Percentiles rank a stretch among this genome's conserved stretches.
phyloP scores from a whole-genome alignment of 2,113 vertebrate species.

The Aphyosemion australe region DNA sequence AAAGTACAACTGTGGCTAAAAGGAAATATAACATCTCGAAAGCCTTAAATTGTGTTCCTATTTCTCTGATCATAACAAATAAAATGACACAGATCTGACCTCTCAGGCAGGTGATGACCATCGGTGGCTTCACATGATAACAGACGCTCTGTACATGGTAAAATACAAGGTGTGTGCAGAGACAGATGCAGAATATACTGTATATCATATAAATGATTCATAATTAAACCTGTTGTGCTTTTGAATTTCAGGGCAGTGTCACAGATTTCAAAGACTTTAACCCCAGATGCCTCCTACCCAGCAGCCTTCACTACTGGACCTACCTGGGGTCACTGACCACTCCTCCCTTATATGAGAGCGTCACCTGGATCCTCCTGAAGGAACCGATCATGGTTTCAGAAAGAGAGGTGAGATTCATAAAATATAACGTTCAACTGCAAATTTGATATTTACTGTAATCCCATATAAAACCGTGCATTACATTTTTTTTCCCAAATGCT shows the following conservation, averaged over 20 bases:
- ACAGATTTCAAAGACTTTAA: constrained; percentile 91
- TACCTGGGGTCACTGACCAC: constrained; percentile 95
- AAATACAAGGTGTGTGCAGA: constrained; percentile 94
- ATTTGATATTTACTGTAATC: no score
- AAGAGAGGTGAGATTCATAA: constrained; percentile 85
- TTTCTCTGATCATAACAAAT: neutral
- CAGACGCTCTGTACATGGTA: constrained; percentile 94
- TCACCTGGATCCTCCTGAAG: constrained; percentile 92
- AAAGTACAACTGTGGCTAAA: no score
- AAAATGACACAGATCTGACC: constrained; percentile 7
- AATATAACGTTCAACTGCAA: no score
- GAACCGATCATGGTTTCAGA: constrained; percentile 89
- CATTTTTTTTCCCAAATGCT: no score
- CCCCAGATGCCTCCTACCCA: constrained; percentile 91
- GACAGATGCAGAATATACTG: no score
- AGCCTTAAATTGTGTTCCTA: no score
- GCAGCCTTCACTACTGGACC: constrained; percentile 90
- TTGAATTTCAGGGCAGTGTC: constrained; percentile 80
- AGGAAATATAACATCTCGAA: no score
- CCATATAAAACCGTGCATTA: no score
- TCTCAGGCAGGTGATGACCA: constrained; percentile 87
- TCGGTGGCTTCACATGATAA: constrained; percentile 87
- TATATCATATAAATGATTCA: no score
- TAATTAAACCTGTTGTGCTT: neutral
- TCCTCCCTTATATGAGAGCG: constrained; percentile 91